A percentile compares a stretch with the other conserved stretches of the same genome.
phyloP scores from a whole-genome alignment of 2,888 invertebrate species.

The Andrena bucephala region DNA sequence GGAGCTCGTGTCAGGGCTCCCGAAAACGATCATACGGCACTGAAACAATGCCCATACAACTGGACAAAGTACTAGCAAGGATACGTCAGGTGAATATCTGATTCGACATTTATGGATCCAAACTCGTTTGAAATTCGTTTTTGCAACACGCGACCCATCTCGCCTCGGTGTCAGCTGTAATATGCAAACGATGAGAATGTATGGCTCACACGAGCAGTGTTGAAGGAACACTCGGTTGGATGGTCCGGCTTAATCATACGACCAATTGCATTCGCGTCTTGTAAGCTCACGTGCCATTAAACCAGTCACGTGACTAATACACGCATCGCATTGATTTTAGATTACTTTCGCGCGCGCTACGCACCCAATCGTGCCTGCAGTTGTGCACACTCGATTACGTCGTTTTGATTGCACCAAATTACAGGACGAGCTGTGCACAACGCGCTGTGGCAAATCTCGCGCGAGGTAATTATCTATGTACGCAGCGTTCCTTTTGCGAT shows the following conservation, averaged over 20 bases:
- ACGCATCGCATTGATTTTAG: constrained; percentile 53
- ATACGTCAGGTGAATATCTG: no score
- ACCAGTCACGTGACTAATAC: constrained; percentile 32
- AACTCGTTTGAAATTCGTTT: no score
- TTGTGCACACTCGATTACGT: constrained; percentile 43
- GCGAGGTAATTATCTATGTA: constrained; percentile 13
- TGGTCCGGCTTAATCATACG: not conserved
- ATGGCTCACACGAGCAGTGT: no score
- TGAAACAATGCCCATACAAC: no score
- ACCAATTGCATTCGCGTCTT: constrained; percentile 11
- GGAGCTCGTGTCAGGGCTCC: no score
- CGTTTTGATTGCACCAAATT: constrained; percentile 51
- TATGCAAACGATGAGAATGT: no score
- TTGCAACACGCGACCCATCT: no score
- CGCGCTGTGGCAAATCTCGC: constrained; percentile 11
- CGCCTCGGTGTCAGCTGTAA: no score
- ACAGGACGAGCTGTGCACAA: constrained; percentile 13
- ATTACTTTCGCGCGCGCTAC: constrained; percentile 45
- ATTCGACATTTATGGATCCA: no score
- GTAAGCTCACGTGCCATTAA: constrained; percentile 38
- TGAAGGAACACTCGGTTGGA: no score
- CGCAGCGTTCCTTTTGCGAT: constrained; percentile 9
- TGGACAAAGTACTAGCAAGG: no score
- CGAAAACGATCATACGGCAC: no score
- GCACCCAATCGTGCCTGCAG: constrained; percentile 3